Percentiles rank a stretch among this genome's conserved stretches.
These are phyloP conservation scores for Suncus etruscus DNA, from an alignment of 2,113 vertebrate species.

Conservation along the genomic window DNA sequence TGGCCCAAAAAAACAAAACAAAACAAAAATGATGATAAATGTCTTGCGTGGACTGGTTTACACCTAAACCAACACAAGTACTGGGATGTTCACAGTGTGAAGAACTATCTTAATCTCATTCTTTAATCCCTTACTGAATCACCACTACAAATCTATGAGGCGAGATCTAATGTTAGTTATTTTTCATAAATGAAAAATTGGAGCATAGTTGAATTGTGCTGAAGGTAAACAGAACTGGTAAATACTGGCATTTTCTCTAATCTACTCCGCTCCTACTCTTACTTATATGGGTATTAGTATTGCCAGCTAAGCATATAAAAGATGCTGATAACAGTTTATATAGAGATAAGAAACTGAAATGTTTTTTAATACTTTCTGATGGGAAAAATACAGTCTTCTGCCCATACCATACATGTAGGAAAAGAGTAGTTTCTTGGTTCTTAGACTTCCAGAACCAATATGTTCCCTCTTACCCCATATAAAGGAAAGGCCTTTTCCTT, in stretches of 20 bases:
- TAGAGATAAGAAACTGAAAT: background rate
- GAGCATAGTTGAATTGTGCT: background rate
- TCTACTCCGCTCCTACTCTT: background rate
- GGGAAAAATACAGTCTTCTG: background rate
- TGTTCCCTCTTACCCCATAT: background rate
- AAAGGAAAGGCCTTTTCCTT: background rate
- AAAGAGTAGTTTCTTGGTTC: background rate
- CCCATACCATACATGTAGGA: background rate
- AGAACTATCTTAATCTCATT: background rate
- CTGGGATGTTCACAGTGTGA: background rate
- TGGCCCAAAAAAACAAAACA: too few species aligned
- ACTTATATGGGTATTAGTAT: background rate
- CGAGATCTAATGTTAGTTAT: background rate
- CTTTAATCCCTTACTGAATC: background rate
- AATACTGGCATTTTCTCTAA: too few species aligned
- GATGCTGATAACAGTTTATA: background rate
- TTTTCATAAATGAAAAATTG: background rate
- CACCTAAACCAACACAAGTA: background rate
- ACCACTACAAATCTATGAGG: background rate
- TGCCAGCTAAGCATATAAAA: conserved; percentile 25
- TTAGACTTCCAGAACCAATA: conserved; percentile 13
- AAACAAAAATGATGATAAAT: background rate
- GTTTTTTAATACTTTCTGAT: conserved; percentile 34
- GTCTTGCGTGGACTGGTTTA: background rate
- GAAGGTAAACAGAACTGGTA: background rate